Conservation (phyloP, 2,888 invertebrate species). For the Euclidia mi region DNA sequence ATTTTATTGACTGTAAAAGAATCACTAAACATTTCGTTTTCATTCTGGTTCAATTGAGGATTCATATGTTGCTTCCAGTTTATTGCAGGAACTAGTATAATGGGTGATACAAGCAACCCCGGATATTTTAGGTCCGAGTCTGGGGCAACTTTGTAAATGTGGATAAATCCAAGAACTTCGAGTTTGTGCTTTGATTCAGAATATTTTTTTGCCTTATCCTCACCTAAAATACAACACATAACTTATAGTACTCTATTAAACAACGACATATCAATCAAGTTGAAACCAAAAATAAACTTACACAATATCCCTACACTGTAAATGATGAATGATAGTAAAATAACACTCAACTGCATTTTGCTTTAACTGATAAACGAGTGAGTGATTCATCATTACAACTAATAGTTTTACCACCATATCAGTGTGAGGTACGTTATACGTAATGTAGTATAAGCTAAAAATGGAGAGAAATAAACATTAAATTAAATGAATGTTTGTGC, state of each 20-base stretch:
- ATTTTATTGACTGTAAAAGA: conserved; percentile 9
- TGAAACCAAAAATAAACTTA: conserved; percentile 30
- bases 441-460: conserved; percentile 46
- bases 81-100: conserved; percentile 29
- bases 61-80: conserved; percentile 6
- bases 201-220: conserved; percentile 10
- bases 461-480: too few relatives aligned
- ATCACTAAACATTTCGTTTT: conserved; percentile 6
- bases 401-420: conserved; percentile 17
- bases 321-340: conserved; percentile 43
- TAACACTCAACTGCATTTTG: conserved; percentile 70
- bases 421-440: conserved; percentile 8
- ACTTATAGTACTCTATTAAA: conserved; percentile 1
- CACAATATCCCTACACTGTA: conserved; percentile 20
- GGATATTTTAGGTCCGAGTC: conserved; percentile 22
- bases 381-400: conserved; percentile 28
- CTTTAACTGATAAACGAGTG: conserved; percentile 57
- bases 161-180: conserved; percentile 20
- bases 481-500: too few relatives aligned
- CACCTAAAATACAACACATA: conserved; percentile 40
- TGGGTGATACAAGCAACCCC: conserved; percentile 34
- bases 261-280: neutral
- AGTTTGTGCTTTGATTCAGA: conserved; percentile 3
- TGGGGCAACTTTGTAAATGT: conserved; percentile 10
- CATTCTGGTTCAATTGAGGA: neutral